Conservation (phyloP, 2,888 invertebrate species). For the Dugesia japonica region DNA sequence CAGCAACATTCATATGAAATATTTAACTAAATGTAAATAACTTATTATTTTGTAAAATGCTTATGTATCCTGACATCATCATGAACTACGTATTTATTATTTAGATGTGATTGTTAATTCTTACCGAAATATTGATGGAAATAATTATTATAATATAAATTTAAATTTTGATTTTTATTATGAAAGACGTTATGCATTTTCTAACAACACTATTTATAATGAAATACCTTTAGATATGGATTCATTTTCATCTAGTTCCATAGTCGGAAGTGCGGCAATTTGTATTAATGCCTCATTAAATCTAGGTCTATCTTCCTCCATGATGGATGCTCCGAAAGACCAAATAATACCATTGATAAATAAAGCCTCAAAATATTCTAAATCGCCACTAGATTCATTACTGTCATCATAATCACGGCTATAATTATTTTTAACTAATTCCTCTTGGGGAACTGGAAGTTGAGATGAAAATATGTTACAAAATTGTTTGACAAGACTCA, state of each 20-base stretch:
- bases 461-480: slow-evolving; percentile 31
- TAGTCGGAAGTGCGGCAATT: background rate
- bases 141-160: no score
- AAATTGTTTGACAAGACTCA: slow-evolving; percentile 34
- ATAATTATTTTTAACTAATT: background rate
- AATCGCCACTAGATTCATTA: background rate
- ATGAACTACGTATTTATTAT: no score
- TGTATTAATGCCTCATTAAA: slow-evolving; percentile 32
- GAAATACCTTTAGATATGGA: background rate
- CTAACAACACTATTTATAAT: no score
- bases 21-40: no score
- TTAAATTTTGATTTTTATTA: no score
- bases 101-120: no score
- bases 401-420: background rate
- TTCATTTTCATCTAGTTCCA: background rate
- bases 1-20: no score
- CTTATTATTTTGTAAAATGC: no score
- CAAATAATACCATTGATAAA: slow-evolving; percentile 33
- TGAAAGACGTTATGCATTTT: no score
- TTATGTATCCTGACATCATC: no score
- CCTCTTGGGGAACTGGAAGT: slow-evolving; percentile 4
- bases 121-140: no score
- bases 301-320: slow-evolving; percentile 9
- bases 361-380: slow-evolving; percentile 15
- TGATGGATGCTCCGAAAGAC: slow-evolving; percentile 32